Conservation (phyloP, 2,113 vertebrate genomes). For the Rhinichthys klamathensis region DNA sequence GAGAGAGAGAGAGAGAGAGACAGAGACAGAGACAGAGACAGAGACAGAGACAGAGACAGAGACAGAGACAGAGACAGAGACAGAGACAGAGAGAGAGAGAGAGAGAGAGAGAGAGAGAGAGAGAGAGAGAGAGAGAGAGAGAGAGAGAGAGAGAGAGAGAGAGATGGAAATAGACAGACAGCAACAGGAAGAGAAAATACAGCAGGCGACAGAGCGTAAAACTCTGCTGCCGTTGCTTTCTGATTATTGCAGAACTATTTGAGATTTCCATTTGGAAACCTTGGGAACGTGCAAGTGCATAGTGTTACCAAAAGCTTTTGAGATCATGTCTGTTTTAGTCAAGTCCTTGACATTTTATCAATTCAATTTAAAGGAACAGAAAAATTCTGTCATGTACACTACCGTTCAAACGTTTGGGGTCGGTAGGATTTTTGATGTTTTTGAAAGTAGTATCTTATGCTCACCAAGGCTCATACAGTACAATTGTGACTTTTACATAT, state of each 20-base stretch:
- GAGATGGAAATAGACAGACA: constrained; percentile 21
- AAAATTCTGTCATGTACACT: background rate
- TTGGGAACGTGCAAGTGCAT: background rate
- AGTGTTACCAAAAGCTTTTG: background rate
- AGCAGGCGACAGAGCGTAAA: constrained; percentile 18
- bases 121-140: too few relatives aligned
- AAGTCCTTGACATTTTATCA: background rate
- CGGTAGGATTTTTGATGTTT: too few relatives aligned
- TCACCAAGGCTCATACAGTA: background rate
- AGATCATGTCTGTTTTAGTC: background rate
- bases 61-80: background rate
- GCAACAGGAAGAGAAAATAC: constrained; percentile 41
- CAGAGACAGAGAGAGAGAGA: too few relatives aligned
- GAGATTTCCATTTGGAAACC: constrained; percentile 6
- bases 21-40: background rate
- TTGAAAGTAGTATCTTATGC: too few relatives aligned
- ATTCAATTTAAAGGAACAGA: background rate
- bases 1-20: too few relatives aligned
- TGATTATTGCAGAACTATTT: background rate
- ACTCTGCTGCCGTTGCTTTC: constrained; percentile 34
- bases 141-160: too few relatives aligned
- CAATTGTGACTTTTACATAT: background rate
- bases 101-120: too few relatives aligned
- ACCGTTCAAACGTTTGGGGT: too few relatives aligned
- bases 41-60: background rate